phyloP scores from a whole-genome alignment of 2,888 invertebrate species.

The Aphidius colemani region DNA sequence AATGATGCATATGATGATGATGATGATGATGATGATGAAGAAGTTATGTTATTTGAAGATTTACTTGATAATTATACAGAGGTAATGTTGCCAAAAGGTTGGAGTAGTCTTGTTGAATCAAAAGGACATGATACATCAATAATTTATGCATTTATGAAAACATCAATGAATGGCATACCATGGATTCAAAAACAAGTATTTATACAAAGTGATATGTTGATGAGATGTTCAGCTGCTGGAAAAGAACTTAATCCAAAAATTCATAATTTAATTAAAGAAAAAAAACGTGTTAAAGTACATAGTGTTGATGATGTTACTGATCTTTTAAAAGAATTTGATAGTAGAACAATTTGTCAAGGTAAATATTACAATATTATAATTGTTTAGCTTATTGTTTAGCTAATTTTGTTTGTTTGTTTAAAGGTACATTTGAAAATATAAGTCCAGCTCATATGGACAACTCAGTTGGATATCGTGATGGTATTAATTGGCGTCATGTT shows the following conservation, averaged over 20 bases:
- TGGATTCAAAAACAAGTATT: slow-evolving; percentile 53
- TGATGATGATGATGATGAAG: slow-evolving; percentile 27
- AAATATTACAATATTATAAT: too few relatives aligned
- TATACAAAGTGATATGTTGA: slow-evolving; percentile 50
- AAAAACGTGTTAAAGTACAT: slow-evolving; percentile 42
- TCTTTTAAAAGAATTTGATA: slow-evolving; percentile 52
- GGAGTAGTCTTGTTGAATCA: slow-evolving; percentile 51
- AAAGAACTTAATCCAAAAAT: slow-evolving; percentile 47
- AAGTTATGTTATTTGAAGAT: slow-evolving; percentile 52
- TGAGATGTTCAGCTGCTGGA: slow-evolving; percentile 47
- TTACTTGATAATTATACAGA: slow-evolving; percentile 52
- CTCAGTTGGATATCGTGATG: slow-evolving; percentile 43
- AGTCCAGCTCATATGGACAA: slow-evolving; percentile 32
- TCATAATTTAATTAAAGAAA: slow-evolving; percentile 47
- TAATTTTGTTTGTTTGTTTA: too few relatives aligned
- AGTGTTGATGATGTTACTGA: slow-evolving; percentile 50
- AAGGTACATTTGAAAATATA: slow-evolving; percentile 34
- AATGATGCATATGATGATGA: slow-evolving; percentile 14
- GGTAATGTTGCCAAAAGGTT: slow-evolving; percentile 48
- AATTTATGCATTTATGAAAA: slow-evolving; percentile 48
- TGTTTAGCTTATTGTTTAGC: too few relatives aligned
- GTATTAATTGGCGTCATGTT: slow-evolving; percentile 49
- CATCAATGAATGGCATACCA: slow-evolving; percentile 49
- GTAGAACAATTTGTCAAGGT: slow-evolving; percentile 52
- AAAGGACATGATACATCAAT: slow-evolving; percentile 50